Conservation (phyloP, 2,888 invertebrate genomes). For the Anodontia alba region DNA sequence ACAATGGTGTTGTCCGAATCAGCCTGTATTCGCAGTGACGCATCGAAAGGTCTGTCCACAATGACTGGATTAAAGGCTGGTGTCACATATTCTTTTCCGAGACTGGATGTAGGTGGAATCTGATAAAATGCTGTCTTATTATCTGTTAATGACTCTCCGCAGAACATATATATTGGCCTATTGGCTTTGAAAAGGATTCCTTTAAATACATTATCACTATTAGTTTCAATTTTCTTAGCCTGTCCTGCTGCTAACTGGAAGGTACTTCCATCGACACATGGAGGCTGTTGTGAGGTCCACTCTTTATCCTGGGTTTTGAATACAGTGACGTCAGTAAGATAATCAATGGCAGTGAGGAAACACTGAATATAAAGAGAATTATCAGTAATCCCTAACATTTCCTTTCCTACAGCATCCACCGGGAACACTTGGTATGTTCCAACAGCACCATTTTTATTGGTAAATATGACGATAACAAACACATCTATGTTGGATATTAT, state of each 20-base stretch:
- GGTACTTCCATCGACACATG: background rate
- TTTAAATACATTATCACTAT: background rate
- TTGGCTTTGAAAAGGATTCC: background rate
- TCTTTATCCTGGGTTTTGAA: background rate
- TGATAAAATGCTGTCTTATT: background rate
- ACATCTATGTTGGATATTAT: constrained; percentile 27
- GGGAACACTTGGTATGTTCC: constrained; percentile 27
- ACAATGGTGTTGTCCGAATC: constrained; percentile 8
- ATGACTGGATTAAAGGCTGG: constrained; percentile 5
- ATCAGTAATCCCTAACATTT: constrained; percentile 16
- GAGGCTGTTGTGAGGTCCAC: background rate
- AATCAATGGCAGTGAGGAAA: background rate
- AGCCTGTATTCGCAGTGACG: constrained; percentile 1
- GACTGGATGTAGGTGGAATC: constrained; percentile 12
- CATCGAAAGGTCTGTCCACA: constrained; percentile 9
- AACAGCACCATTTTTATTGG: background rate
- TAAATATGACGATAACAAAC: constrained; percentile 9
- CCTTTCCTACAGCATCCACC: constrained; percentile 31
- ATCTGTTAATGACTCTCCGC: background rate
- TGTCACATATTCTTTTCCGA: constrained; percentile 12
- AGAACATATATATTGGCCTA: background rate
- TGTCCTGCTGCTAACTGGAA: background rate
- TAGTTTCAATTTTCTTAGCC: background rate
- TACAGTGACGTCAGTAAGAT: background rate
- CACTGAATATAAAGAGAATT: background rate